Conservation (phyloP, 2,797 vertebrate genomes). For the Hemibagrus guttatus region DNA sequence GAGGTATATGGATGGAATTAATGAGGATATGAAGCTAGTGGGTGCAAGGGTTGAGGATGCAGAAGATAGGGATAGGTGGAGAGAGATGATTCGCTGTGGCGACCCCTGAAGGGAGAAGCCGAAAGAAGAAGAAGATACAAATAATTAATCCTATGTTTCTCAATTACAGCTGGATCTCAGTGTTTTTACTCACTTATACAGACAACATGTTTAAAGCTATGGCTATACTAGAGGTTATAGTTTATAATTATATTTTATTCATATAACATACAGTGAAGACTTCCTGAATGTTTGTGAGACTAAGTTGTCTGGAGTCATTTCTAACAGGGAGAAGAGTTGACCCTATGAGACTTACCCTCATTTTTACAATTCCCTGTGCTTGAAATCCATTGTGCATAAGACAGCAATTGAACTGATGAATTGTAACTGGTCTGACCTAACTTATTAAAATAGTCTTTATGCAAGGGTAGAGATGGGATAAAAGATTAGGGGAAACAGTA, state of each 20-base stretch:
- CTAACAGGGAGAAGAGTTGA: not conserved
- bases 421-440: conserved; percentile 17
- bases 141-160: not conserved
- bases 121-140: no score
- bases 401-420: conserved; percentile 9
- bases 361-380: not conserved
- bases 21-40: no score
- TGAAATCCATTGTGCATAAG: not conserved
- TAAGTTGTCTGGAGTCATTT: not conserved
- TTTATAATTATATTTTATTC: not conserved
- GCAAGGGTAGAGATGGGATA: not conserved
- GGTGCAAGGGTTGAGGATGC: no score
- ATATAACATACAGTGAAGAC: not conserved
- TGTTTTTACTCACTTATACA: not conserved
- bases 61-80: no score
- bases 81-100: no score
- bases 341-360: not conserved
- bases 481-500: not conserved
- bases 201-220: not conserved
- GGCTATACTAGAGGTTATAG: not conserved
- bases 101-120: no score
- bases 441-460: conserved; percentile 6
- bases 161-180: not conserved
- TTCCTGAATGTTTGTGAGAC: not conserved
- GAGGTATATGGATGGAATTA: no score